These are phyloP conservation scores for Aegithalos caudatus DNA, from an alignment of 2,113 vertebrate species.

Conservation along the genomic window DNA sequence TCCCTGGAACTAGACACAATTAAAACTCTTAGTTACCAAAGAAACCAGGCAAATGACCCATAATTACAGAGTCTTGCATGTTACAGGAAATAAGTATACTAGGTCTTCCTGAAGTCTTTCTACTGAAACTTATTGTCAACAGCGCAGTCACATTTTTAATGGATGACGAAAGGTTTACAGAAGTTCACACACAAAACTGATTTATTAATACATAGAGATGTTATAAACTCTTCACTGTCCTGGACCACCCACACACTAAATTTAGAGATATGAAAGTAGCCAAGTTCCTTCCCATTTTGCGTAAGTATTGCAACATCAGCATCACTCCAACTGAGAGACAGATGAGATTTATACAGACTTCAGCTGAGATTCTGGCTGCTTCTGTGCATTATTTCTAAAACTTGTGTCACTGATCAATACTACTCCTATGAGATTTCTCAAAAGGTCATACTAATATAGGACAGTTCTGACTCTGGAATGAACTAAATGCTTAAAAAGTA, in stretches of 20 bases:
- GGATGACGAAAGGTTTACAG: background rate
- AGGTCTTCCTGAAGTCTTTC: background rate
- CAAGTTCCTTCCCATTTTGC: conserved; percentile 7
- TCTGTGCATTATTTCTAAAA: conserved; percentile 15
- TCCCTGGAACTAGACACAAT: conserved; percentile 73
- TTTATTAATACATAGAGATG: conserved; percentile 6
- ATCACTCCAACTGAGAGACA: conserved; percentile 15
- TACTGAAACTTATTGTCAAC: background rate
- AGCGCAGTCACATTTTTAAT: background rate
- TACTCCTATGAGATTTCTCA: background rate
- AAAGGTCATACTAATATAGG: conserved; percentile 26
- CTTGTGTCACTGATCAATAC: conserved; percentile 26
- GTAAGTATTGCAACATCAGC: conserved; percentile 12
- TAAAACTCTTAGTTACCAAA: conserved; percentile 75
- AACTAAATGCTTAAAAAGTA: conserved; percentile 18
- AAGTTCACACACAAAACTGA: background rate
- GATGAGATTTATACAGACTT: conserved; percentile 45
- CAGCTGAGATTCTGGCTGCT: background rate
- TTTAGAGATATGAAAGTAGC: conserved; percentile 4
- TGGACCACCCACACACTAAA: conserved; percentile 13
- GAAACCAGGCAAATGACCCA: conserved; percentile 66
- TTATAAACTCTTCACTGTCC: background rate
- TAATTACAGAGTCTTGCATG: conserved; percentile 55
- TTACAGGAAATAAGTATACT: conserved; percentile 31
- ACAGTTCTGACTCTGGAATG: conserved; percentile 36